Evolutionary conservation across 2,797 vertebrate species (phyloP), one percentile per base, ranked within the genome.

Genomic region (Macropodus opercularis): DNA sequence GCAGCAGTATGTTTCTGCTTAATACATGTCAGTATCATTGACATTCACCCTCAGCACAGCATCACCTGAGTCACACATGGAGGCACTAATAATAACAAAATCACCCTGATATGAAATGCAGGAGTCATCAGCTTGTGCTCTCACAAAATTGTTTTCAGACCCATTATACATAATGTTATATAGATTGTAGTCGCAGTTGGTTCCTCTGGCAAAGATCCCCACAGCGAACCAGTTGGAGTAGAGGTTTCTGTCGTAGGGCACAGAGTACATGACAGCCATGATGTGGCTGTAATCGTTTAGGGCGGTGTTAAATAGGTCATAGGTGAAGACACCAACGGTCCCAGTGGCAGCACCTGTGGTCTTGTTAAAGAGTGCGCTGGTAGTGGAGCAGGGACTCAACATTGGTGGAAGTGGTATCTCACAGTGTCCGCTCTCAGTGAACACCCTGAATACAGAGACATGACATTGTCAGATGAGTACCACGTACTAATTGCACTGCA

Each of bases 151-250:
- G 11, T 50, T 56, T 50, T 85, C 82, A 36, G 15, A 50, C 7
- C 76, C 68, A 0, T 84, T 86, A 10, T 88, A 90, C 86, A 90
- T 85, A 0, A 50, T 47, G 4, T 85, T 31, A 1, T 82, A 89
- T 2, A 90, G 80, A 11, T 63, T 58, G 58, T 75, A 67, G 59
- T 88, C 80, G 0, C 85, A 87, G 19, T 73, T 1, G 14, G 10
- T 75, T 14, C 69, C 74, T 21, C 66, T 67, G 0, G 78, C 75
- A 15, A 87, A 83, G 58, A 90, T 72, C 1, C 88, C 88, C 58
- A 87, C 85, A 0, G 81, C 81, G 3, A 75, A 81, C 82, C 85
- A 90, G 78, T 77, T 90, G 65, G 76, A 81, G 78, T 86, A 90
- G 27, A 88, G 59, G 49, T 34, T 68, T 2, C 77, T 67, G 63